Percentiles rank a stretch among this genome's conserved stretches.
Evolutionary conservation across 2,888 invertebrate species (phyloP).

Genomic region (Cephalotes varians): DNA sequence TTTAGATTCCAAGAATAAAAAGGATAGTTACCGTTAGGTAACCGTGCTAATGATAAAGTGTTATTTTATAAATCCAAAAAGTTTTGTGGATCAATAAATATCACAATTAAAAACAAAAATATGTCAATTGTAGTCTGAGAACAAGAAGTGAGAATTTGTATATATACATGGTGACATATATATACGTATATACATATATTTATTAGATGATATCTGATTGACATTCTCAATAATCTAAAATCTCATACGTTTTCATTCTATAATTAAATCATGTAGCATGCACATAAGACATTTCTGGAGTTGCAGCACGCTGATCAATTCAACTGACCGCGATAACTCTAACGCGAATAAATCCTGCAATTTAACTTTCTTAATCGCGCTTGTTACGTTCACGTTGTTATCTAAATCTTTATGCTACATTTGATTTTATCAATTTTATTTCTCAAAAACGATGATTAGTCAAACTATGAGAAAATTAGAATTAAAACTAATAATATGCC

Average conservation of each 20-base stretch:
- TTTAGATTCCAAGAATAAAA: constrained; percentile 6
- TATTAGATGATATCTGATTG: constrained; percentile 23
- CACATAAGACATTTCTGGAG: constrained; percentile 45
- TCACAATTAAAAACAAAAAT: background rate
- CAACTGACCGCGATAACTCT: constrained; percentile 18
- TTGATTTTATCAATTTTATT: constrained; percentile 22
- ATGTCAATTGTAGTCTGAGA: background rate
- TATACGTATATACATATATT: background rate
- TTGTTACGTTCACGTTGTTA: constrained; percentile 28
- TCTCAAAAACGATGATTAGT: background rate
- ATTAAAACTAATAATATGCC: background rate
- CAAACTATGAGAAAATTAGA: background rate
- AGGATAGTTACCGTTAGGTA: constrained; percentile 6
- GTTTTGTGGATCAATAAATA: background rate
- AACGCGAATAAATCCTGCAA: background rate
- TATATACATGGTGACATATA: constrained; percentile 17
- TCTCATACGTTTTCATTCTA: background rate
- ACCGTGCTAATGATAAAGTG: background rate
- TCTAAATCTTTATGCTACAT: background rate
- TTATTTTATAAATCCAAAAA: background rate
- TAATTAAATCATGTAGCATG: constrained; percentile 46
- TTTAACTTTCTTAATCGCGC: constrained; percentile 23
- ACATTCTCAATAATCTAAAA: background rate
- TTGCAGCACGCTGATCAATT: constrained; percentile 51
- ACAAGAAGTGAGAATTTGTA: background rate